A percentile compares a stretch with the other conserved stretches of the same genome.
These are phyloP conservation scores for Drosophila flavopinicola DNA, from an alignment of 2,888 invertebrate genomes.

Conservation along the genomic window DNA sequence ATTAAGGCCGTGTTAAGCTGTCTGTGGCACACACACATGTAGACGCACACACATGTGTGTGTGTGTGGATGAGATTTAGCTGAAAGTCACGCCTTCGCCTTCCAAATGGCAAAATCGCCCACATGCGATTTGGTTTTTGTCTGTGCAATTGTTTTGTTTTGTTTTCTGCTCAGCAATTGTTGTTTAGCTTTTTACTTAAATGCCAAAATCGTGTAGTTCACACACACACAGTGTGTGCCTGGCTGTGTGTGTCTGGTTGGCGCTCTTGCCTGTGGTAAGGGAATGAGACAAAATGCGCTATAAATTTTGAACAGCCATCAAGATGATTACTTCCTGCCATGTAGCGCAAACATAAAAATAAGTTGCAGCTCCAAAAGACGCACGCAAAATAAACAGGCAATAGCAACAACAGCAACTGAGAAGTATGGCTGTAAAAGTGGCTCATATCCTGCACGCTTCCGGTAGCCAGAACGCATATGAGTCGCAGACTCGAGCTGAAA, in stretches of 20 bases:
- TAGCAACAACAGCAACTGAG: conserved; percentile 52
- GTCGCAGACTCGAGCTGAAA: conserved; percentile 60
- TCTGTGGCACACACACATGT: conserved; percentile 57
- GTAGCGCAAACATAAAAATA: conserved; percentile 75
- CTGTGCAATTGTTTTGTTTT: too few relatives aligned
- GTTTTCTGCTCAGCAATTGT: conserved; percentile 61
- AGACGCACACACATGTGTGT: conserved; percentile 19
- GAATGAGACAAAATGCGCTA: conserved; percentile 57
- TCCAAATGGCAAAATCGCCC: conserved; percentile 45
- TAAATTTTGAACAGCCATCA: conserved; percentile 78
- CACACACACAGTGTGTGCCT: conserved; percentile 46
- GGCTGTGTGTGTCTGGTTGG: conserved; percentile 4
- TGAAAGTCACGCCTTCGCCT: conserved; percentile 51
- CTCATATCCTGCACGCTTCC: conserved; percentile 78
- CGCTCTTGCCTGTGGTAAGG: conserved; percentile 8
- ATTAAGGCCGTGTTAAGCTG: conserved; percentile 77
- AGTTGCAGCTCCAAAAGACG: conserved; percentile 63
- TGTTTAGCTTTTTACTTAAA: conserved; percentile 60
- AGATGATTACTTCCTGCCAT: conserved; percentile 80
- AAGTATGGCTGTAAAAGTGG: conserved; percentile 75
- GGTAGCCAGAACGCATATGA: conserved; percentile 67
- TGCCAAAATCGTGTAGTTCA: conserved; percentile 77
- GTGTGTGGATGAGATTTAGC: conserved; percentile 40
- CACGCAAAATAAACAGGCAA: conserved; percentile 67
- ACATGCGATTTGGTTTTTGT: conserved; percentile 42